These are phyloP conservation scores for Tricholaema leucomelas DNA, from an alignment of 2,113 vertebrate genomes.

Conservation along the genomic window DNA sequence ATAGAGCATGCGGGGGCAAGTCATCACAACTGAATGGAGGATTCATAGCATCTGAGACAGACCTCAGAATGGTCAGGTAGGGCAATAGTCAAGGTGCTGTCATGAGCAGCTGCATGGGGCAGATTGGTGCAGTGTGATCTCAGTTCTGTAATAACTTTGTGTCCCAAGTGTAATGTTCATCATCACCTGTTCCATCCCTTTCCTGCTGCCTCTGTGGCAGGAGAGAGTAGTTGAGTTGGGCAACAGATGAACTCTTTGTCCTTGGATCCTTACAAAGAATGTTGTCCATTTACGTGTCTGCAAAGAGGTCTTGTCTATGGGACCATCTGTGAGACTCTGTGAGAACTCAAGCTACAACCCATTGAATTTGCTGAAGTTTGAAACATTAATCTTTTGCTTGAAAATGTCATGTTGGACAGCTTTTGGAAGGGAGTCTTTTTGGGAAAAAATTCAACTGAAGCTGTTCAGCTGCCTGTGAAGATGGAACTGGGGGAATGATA, in stretches of 20 bases:
- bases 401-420: background rate
- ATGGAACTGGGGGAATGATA: background rate
- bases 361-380: background rate
- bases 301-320: background rate
- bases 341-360: rapidly evolving
- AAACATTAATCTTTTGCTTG: background rate
- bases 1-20: too few relatives aligned
- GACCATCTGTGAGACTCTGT: background rate
- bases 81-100: background rate
- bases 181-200: too few relatives aligned
- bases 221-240: background rate
- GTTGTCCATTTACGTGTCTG: rapidly evolving
- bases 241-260: background rate
- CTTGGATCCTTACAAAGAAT: background rate
- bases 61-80: background rate
- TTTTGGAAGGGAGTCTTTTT: background rate
- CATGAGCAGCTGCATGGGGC: background rate
- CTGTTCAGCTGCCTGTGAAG: background rate
- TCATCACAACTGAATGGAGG: background rate
- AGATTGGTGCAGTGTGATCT: background rate
- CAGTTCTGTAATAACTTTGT: background rate
- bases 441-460: background rate
- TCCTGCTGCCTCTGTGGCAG: background rate
- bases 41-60: background rate
- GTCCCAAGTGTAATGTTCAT: background rate